Conservation (phyloP, 2,797 vertebrate species). For the Euphonia xanthogaster region DNA sequence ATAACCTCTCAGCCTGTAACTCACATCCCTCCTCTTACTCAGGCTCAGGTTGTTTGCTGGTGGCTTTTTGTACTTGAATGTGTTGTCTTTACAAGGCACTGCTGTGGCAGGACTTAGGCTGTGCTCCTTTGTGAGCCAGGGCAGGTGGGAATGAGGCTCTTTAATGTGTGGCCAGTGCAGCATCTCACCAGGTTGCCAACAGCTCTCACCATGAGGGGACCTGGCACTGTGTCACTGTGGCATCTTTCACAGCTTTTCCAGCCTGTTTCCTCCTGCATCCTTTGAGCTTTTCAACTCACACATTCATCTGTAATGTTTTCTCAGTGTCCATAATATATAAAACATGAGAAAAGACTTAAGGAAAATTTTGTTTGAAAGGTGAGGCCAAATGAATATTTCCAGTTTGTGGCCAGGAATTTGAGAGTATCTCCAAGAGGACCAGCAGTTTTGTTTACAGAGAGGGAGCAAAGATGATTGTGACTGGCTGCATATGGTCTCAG, state of each 20-base stretch:
- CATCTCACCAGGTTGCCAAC: background rate
- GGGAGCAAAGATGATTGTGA: background rate
- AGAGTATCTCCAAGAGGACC: background rate
- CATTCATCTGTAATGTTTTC: background rate
- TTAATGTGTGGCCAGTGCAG: background rate
- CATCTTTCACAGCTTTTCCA: background rate
- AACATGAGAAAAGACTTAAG: background rate
- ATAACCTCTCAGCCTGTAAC: background rate
- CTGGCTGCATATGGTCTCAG: slow-evolving; percentile 1
- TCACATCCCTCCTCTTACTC: background rate
- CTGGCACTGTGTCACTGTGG: background rate
- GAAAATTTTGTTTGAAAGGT: background rate
- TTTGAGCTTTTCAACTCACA: background rate
- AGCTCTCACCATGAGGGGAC: background rate
- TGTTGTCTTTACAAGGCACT: background rate
- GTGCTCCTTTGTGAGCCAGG: accelerated
- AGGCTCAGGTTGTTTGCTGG: background rate
- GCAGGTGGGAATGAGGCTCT: background rate
- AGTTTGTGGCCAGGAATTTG: background rate
- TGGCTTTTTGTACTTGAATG: background rate
- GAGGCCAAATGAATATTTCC: background rate
- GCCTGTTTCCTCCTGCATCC: background rate
- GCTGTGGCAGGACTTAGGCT: background rate
- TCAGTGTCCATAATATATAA: background rate
- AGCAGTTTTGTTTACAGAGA: background rate